Base-by-base conservation (phyloP, 2,113 vertebrate genomes). In the Phycodurus eques region DNA sequence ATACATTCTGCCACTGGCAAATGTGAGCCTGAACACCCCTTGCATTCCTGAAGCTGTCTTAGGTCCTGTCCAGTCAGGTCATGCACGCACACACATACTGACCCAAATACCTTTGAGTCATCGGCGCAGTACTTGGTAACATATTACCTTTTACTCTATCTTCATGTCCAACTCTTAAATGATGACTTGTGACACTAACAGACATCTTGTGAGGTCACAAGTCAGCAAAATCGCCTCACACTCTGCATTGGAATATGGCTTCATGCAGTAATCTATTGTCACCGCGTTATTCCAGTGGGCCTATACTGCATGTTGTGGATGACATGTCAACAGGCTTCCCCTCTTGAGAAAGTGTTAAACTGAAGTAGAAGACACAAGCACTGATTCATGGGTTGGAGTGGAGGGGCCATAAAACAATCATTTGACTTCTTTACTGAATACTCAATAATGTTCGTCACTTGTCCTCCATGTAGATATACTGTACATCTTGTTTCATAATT, bases 61-160 rank as follows among this genome's bases (percentile, higher is more conserved):
- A 51, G 57, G 78, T 89, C 76, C 73, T 87, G 80, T 83, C 76
- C 80, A 75, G 70, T 85, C 85, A 83, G 68, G 82, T 81, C 83
- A 85, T 33, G 56, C 20, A 60, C 56, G 27, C 35, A 57, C 44
- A 66, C 56, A 51, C 13, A 19, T 47, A 65, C 2, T 4, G 10
- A 76, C 77, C 68, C 59, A 83, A 74, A 84, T 82, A 83, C 67
- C 74, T 83, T 77, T 66, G 60, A 71, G 62, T 73, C 59, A 6
- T 75, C 47, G 33, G 67, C 12, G 61, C 44, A 75, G 68, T 72
- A 79, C 67, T 62, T 49, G 53, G 75, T 80, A 70, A 87, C 27
- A 69, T 68, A 68, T 76, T 83, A 67, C 51, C n/a, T 60, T 86
- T 20, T 53, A 79, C 8, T 17, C 35, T 35, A 8, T 27, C 53